These are phyloP conservation scores for Spisula subtruncata DNA, from an alignment of 2,888 invertebrate species.

Conservation along the genomic window DNA sequence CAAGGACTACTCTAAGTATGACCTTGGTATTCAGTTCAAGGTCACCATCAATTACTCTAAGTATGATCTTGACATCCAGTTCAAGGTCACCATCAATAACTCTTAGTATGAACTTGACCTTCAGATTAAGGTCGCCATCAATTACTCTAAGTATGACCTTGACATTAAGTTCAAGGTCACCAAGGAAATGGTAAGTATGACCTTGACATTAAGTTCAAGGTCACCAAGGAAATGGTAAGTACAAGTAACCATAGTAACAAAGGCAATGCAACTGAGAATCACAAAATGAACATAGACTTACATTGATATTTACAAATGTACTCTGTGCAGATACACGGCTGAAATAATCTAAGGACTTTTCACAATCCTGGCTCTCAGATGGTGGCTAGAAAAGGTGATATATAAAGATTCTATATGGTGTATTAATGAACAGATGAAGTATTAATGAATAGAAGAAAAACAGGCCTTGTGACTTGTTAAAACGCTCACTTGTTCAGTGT, in stretches of 20 bases:
- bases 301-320: conserved; percentile 35
- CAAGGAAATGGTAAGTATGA: not conserved
- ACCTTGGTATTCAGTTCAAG: not conserved
- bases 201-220: not conserved
- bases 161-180: not conserved
- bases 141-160: not conserved
- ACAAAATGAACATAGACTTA: conserved; percentile 15
- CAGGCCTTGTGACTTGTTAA: no score
- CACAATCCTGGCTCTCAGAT: conserved; percentile 27
- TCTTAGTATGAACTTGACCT: no score
- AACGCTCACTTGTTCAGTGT: no score
- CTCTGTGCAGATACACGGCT: not conserved
- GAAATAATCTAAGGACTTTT: not conserved
- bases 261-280: not conserved
- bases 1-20: not conserved
- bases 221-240: not conserved
- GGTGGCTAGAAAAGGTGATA: conserved; percentile 23
- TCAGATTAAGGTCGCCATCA: no score
- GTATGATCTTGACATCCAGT: not conserved
- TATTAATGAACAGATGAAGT: no score
- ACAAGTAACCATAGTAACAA: conserved; percentile 6
- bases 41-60: not conserved
- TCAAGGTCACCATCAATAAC: not conserved
- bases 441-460: no score
- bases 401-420: no score